These are phyloP conservation scores for Agrochola lota DNA, from an alignment of 2,888 invertebrate species.

Conservation along the genomic window DNA sequence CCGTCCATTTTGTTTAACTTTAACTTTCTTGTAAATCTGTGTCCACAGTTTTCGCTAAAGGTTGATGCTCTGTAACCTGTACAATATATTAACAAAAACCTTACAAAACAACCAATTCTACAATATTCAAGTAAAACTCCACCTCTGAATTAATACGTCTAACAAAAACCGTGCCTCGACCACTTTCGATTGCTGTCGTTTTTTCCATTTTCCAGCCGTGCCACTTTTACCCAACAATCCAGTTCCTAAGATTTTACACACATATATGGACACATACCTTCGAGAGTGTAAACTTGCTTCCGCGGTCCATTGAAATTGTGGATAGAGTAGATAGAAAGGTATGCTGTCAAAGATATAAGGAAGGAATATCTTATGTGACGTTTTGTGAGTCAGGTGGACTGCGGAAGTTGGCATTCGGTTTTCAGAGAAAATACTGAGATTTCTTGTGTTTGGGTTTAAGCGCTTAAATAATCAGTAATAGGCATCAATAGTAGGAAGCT, in stretches of 20 bases:
- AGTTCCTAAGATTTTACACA: constrained; percentile 57
- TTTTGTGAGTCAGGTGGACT: not conserved
- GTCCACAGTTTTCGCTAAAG: not conserved
- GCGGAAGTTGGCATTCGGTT: not conserved
- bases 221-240: constrained; percentile 71
- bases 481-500: not conserved
- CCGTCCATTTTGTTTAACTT: not conserved
- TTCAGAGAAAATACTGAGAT: not conserved
- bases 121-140: constrained; percentile 24
- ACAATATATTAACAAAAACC: constrained; percentile 14
- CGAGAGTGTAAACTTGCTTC: constrained; percentile 38
- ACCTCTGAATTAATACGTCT: constrained; percentile 39
- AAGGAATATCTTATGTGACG: constrained; percentile 19
- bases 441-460: not conserved
- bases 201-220: constrained; percentile 65
- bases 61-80: not conserved
- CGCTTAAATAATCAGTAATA: not conserved
- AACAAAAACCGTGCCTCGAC: constrained; percentile 51
- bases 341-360: constrained; percentile 32
- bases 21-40: not conserved
- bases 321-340: constrained; percentile 14
- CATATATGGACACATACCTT: constrained; percentile 63
- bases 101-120: not conserved
- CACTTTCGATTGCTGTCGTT: constrained; percentile 70
- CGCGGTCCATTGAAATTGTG: constrained; percentile 46